phyloP scores from a whole-genome alignment of 2,888 invertebrate genomes.

The Pimpla rufipes region DNA sequence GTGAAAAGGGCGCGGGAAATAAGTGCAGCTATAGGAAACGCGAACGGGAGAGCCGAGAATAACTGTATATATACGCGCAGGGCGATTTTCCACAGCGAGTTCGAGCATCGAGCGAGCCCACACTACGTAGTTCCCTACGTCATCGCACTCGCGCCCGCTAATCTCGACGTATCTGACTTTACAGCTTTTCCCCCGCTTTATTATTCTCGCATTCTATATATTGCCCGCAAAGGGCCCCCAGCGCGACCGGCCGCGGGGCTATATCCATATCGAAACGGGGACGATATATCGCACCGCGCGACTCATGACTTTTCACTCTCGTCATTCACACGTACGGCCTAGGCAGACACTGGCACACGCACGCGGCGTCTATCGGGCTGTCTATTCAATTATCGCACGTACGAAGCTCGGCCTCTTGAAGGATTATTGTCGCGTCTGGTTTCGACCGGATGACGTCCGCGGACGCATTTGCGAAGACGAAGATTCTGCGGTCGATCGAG shows the following conservation, averaged over 20 bases:
- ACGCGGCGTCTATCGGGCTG: conserved; percentile 23
- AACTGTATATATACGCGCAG: background rate
- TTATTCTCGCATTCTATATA: conserved; percentile 1
- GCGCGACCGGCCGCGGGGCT: background rate
- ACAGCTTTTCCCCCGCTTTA: background rate
- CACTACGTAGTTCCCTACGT: background rate
- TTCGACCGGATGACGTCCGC: background rate
- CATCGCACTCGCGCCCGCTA: background rate
- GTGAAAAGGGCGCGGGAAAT: conserved; percentile 23
- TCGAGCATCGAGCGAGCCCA: background rate
- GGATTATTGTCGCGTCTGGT: conserved; percentile 15
- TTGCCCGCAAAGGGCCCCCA: background rate
- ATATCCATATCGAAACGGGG: background rate
- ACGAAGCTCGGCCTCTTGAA: background rate
- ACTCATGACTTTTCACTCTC: conserved; percentile 21
- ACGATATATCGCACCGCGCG: conserved; percentile 10
- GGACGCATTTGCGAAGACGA: background rate
- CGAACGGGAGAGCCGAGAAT: conserved; percentile 8
- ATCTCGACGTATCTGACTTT: conserved; percentile 2
- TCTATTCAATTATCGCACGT: conserved; percentile 37
- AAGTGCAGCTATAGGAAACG: conserved; percentile 1
- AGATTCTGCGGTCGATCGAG: background rate
- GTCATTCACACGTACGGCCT: conserved; percentile 28
- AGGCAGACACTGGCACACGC: background rate
- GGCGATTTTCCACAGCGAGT: background rate